Conservation (phyloP, 1,140 invertebrate species). For the Semibalanus balanoides region DNA sequence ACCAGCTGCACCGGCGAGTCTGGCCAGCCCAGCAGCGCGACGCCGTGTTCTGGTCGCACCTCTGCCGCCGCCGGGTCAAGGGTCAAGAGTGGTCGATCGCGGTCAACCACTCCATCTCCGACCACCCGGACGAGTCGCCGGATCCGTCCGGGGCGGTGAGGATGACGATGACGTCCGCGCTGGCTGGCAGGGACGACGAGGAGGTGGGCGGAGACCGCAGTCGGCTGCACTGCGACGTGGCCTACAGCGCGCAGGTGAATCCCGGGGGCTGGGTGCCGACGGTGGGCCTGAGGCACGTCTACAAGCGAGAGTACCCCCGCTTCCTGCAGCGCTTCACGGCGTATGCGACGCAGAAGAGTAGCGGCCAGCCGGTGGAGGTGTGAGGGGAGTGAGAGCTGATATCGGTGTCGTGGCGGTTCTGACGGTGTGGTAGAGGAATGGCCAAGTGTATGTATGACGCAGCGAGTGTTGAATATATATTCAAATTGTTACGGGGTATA, state of each 20-base stretch:
- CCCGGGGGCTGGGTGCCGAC: constrained; percentile 96
- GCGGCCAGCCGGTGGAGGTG: constrained; percentile 57
- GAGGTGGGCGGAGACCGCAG: too few species aligned
- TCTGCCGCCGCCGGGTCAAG: constrained; percentile 29
- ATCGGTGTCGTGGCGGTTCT: too few species aligned
- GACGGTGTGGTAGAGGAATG: too few species aligned
- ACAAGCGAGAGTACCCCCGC: constrained; percentile 97
- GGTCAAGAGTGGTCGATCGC: not conserved
- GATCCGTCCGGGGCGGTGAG: not conserved
- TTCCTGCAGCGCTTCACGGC: constrained; percentile 95
- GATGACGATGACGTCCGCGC: not conserved
- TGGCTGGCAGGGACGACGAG: not conserved
- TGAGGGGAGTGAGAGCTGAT: not conserved
- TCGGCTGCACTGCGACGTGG: not conserved
- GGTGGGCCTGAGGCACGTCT: constrained; percentile 84
- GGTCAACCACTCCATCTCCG: not conserved
- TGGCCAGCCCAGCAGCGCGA: constrained; percentile 98
- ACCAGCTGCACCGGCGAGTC: constrained; percentile 93
- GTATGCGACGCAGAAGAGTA: constrained; percentile 86
- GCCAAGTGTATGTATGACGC: too few species aligned
- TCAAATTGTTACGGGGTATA: too few species aligned
- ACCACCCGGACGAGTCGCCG: too few species aligned
- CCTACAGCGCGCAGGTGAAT: constrained; percentile 45
- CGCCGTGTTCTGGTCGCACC: constrained; percentile 97
- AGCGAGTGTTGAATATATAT: too few species aligned